Base-by-base conservation (phyloP, 2,113 vertebrate genomes). In the Plecturocebus donacophilus region DNA sequence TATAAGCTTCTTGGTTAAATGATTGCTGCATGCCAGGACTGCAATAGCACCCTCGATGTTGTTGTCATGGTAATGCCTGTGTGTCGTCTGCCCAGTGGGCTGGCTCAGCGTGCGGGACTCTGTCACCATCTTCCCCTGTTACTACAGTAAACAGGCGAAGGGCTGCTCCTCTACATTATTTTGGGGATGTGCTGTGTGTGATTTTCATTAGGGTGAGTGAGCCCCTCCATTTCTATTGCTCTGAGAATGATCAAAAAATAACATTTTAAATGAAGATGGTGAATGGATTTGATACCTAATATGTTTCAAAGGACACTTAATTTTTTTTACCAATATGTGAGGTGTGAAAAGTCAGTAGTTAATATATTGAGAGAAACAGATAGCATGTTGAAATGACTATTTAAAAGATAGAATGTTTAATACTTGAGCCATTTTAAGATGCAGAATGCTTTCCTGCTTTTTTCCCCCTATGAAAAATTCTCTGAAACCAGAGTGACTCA, bases 401-500 rank as follows among this genome's bases (percentile, higher is more conserved):
- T 64, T 79, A 56, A 77, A 92, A 92, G n/a, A 89, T 81, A 52
- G 16, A 79, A 93, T 82, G 77, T 97, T 79, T 94, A 97, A 97
- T 94, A 56, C 35, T 3, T 1, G 85, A 97, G 83, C 75, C 86
- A 91, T 95, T 97, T 97, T 56, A 96, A 92, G 91, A 93, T 89
- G 49, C 96, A 90, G 76, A 89, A 38, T 82, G 95, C 87, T 93
- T 97, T 58, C 42, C n/a, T 85, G 79, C 40, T 25, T 49, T 97
- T 95, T 23, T n/a, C 14, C 3, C 84, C n/a, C 77, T 95, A 83
- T 97, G 97, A 98, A 98, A 98, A 98, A 98, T 93, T 97, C 97
- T 98, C 97, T 91, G 98, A 98, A 98, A 98, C 97, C 86, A 96
- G 93, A 98, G 96, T 99, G 98, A 98, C 98, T 99, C 98, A 98